These are phyloP conservation scores for Cygnus buccinator DNA, from an alignment of 2,113 vertebrate genomes.

Conservation along the genomic window DNA sequence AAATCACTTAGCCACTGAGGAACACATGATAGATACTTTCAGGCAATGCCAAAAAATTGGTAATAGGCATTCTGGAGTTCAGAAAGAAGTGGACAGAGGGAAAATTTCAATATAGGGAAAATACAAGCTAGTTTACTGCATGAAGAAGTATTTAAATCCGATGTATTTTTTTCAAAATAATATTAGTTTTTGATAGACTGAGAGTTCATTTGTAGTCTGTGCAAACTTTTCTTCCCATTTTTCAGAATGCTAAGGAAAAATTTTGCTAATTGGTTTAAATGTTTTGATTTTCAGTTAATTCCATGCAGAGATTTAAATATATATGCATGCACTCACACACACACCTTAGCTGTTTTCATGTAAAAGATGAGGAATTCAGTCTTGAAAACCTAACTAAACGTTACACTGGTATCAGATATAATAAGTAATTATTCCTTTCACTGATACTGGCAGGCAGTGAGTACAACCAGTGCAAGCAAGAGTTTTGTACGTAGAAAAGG, in stretches of 20 bases:
- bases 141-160: background rate
- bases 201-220: background rate
- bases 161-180: background rate
- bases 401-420: background rate
- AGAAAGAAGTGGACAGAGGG: background rate
- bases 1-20: background rate
- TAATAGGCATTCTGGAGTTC: background rate
- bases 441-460: background rate
- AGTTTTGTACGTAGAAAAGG: background rate
- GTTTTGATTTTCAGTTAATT: background rate
- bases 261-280: background rate
- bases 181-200: background rate
- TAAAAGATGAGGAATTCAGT: background rate
- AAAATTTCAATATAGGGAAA: background rate
- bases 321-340: background rate
- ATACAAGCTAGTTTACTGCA: background rate
- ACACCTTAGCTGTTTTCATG: background rate
- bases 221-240: background rate
- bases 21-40: background rate
- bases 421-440: background rate
- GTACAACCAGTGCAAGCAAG: background rate
- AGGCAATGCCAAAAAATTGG: background rate
- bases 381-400: background rate
- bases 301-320: background rate
- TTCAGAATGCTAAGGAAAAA: background rate